Conservation (phyloP, 2,888 invertebrate species). For the Lagria hirta region DNA sequence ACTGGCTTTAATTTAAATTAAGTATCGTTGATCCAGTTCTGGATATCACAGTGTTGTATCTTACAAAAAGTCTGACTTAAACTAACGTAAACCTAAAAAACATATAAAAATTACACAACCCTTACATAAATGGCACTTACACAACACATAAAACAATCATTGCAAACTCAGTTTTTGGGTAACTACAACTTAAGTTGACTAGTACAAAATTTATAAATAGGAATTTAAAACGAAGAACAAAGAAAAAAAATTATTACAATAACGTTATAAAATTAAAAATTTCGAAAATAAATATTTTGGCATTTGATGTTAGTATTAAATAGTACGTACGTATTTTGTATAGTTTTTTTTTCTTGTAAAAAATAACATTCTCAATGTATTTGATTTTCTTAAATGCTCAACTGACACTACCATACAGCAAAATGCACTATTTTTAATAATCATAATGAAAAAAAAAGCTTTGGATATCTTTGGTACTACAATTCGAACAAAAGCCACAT, state of each 20-base stretch:
- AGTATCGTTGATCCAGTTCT: slow-evolving; percentile 43
- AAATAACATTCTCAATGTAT: slow-evolving; percentile 18
- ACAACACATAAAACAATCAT: slow-evolving; percentile 37
- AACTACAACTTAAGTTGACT: slow-evolving; percentile 30
- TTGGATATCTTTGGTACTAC: slow-evolving; percentile 37
- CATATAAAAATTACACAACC: slow-evolving; percentile 35
- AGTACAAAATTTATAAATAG: slow-evolving; percentile 29
- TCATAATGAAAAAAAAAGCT: slow-evolving; percentile 24
- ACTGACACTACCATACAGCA: slow-evolving; percentile 14
- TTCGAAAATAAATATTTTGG: slow-evolving; percentile 13
- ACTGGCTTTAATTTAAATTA: slow-evolving; percentile 39
- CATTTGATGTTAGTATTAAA: slow-evolving; percentile 19
- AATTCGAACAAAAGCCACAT: slow-evolving; percentile 23
- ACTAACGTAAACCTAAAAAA: slow-evolving; percentile 27
- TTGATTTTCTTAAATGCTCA: slow-evolving; percentile 22
- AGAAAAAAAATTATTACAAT: background rate
- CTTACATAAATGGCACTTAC: slow-evolving; percentile 40
- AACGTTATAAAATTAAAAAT: background rate
- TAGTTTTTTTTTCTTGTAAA: too few relatives aligned
- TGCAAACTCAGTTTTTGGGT: slow-evolving; percentile 30
- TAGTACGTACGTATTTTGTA: slow-evolving; percentile 18
- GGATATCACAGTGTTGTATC: slow-evolving; percentile 51
- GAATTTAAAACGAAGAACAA: slow-evolving; percentile 15
- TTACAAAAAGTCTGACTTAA: slow-evolving; percentile 39
- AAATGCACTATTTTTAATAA: slow-evolving; percentile 23